Percentiles rank a stretch among this genome's conserved stretches.
These are phyloP conservation scores for Cetonia aurata DNA, from an alignment of 2,888 invertebrate genomes.

Conservation along the genomic window DNA sequence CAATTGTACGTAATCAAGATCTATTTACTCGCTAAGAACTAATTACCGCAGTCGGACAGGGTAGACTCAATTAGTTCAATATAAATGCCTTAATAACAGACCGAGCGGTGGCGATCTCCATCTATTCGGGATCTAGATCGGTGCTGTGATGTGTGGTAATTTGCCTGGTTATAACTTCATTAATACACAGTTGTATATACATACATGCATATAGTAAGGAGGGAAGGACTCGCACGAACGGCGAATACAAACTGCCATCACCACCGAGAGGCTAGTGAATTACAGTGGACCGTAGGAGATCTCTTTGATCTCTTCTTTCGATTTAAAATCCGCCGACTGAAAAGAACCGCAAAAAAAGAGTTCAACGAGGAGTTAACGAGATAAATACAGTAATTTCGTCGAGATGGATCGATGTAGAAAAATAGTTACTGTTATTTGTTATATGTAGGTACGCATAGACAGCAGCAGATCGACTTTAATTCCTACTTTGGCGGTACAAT, in stretches of 20 bases:
- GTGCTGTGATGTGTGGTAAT: conserved; percentile 31
- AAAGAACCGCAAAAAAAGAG: conserved; percentile 6
- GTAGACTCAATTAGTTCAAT: conserved; percentile 27
- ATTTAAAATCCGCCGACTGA: background rate
- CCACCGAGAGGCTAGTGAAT: background rate
- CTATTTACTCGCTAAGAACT: conserved; percentile 8
- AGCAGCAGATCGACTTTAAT: background rate
- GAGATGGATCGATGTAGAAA: conserved; percentile 13
- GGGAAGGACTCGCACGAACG: conserved; percentile 11
- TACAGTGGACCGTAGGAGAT: background rate
- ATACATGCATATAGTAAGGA: background rate
- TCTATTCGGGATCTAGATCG: conserved; percentile 21
- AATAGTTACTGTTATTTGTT: conserved; percentile 26
- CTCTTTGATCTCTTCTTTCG: conserved; percentile 17
- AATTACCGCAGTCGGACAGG: conserved; percentile 13
- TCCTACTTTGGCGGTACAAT: conserved; percentile 9
- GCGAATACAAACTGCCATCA: conserved; percentile 1
- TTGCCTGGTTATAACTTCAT: conserved; percentile 33
- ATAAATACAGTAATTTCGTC: conserved; percentile 31
- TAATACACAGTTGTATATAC: background rate
- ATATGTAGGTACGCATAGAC: background rate
- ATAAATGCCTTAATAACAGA: conserved; percentile 37
- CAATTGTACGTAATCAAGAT: conserved; percentile 20
- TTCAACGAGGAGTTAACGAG: conserved; percentile 31
- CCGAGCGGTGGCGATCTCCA: background rate